Conservation (phyloP, 2,888 invertebrate genomes). For the Chrysomela aeneicollis region DNA sequence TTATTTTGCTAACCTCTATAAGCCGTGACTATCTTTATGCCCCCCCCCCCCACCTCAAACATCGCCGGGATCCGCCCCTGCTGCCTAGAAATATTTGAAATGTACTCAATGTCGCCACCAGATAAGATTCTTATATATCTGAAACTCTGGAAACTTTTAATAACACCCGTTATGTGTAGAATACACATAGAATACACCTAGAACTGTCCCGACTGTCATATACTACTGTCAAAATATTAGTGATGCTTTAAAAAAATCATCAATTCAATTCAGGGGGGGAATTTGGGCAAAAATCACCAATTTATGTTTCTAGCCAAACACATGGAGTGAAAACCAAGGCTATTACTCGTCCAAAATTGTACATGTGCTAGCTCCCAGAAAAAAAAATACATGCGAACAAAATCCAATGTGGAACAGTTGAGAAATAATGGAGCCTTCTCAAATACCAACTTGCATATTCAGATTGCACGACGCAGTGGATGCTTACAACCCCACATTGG, state of each 20-base stretch:
- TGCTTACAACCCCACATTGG: conserved; percentile 6
- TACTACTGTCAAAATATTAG: background rate
- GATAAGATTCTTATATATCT: too few relatives aligned
- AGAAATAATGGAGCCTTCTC: background rate
- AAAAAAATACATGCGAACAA: background rate
- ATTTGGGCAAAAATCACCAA: background rate
- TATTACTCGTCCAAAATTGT: background rate
- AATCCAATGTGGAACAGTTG: background rate
- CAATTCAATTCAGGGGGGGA: background rate
- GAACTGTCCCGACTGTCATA: background rate
- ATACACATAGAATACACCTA: too few relatives aligned
- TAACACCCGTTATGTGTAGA: too few relatives aligned
- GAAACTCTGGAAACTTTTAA: too few relatives aligned
- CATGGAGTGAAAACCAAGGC: background rate
- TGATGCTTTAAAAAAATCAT: background rate
- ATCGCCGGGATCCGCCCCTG: too few relatives aligned
- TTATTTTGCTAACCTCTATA: too few relatives aligned
- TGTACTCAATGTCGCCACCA: too few relatives aligned
- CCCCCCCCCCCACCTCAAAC: too few relatives aligned
- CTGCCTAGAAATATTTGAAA: too few relatives aligned
- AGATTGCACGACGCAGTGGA: background rate
- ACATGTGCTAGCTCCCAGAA: background rate
- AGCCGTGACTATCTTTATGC: too few relatives aligned
- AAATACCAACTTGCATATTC: background rate
- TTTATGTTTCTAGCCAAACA: background rate